These are phyloP conservation scores for Pipra filicauda DNA, from an alignment of 2,113 vertebrate species.

Conservation along the genomic window DNA sequence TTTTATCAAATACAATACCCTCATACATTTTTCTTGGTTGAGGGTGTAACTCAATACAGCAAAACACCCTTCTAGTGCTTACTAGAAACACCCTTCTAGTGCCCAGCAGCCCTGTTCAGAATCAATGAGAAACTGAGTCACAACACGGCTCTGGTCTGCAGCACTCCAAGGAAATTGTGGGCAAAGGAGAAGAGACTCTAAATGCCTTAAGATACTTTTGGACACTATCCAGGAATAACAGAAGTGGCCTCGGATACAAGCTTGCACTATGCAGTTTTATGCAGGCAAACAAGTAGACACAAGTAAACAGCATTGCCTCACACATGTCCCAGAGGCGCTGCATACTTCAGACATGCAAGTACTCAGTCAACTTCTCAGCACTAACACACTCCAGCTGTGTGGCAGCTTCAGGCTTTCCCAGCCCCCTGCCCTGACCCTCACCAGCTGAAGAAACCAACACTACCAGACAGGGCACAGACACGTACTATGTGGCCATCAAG, in stretches of 20 bases:
- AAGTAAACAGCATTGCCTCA: constrained; percentile 50
- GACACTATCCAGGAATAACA: constrained; percentile 36
- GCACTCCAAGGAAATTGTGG: background rate
- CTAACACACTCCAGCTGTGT: background rate
- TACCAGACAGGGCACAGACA: background rate
- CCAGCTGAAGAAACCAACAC: background rate
- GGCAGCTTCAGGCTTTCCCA: background rate
- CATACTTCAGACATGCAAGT: background rate
- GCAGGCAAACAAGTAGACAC: constrained; percentile 34
- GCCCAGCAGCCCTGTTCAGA: background rate
- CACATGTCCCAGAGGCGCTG: background rate
- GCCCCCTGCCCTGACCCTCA: background rate
- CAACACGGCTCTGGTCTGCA: background rate
- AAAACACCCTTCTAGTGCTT: background rate
- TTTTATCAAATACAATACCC: background rate
- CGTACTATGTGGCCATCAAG: background rate
- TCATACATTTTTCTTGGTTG: background rate
- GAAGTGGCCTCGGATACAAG: constrained; percentile 6
- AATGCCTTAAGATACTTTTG: background rate
- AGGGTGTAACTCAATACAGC: background rate
- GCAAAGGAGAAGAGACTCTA: background rate
- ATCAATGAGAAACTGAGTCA: background rate
- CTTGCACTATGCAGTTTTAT: constrained; percentile 10
- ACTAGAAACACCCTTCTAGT: background rate
- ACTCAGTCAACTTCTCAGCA: background rate